These are phyloP conservation scores for Metallyticus violacea DNA, from an alignment of 2,888 invertebrate genomes.

Conservation along the genomic window DNA sequence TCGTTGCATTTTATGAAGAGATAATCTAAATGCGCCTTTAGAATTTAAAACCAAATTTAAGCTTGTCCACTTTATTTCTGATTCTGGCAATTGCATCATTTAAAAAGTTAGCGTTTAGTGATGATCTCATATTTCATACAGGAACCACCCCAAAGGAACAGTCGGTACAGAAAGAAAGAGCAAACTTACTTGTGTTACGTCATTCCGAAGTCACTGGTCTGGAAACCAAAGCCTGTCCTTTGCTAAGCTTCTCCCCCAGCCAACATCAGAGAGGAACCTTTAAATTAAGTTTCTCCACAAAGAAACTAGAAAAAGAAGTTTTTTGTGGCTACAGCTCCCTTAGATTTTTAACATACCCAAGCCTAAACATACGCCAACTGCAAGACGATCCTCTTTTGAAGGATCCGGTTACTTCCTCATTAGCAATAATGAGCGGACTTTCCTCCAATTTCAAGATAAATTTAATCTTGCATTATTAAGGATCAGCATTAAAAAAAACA, in stretches of 20 bases:
- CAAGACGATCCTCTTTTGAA: not conserved
- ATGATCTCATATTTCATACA: no score
- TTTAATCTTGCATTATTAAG: not conserved
- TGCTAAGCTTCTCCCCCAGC: no score
- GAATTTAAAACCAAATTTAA: no score
- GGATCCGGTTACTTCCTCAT: not conserved
- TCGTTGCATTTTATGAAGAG: no score
- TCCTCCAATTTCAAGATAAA: not conserved
- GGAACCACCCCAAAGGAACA: no score
- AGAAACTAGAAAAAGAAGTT: not conserved
- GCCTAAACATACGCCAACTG: not conserved
- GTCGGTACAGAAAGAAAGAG: not conserved
- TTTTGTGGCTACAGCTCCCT: not conserved
- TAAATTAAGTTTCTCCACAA: not conserved
- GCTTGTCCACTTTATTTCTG: no score
- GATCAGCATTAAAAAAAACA: no score
- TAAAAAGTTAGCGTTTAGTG: no score
- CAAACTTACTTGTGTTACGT: not conserved
- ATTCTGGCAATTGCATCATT: no score
- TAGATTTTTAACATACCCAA: no score
- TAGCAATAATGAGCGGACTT: not conserved
- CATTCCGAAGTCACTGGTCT: not conserved
- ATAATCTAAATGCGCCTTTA: no score
- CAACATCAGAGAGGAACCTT: not conserved
- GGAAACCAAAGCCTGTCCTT: not conserved